phyloP scores from a whole-genome alignment of 2,797 vertebrate species.

The Microctenopoma steveboyesi region DNA sequence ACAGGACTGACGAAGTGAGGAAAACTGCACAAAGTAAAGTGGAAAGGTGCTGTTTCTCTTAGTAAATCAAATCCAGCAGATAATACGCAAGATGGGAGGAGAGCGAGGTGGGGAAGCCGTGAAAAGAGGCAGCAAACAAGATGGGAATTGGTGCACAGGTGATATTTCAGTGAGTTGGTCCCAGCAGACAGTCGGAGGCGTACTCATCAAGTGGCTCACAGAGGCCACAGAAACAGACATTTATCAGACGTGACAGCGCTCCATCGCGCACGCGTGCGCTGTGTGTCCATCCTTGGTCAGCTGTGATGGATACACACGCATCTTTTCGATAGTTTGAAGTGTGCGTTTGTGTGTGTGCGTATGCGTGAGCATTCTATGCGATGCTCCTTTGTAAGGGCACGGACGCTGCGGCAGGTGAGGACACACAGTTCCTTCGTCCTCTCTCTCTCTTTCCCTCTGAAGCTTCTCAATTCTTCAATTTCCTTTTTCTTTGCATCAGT shows the following conservation, averaged over 20 bases:
- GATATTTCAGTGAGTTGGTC: conserved; percentile 42
- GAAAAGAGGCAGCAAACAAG: conserved; percentile 19
- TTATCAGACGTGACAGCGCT: conserved; percentile 47
- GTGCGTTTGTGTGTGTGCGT: neutral
- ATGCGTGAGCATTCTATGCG: conserved; percentile 7
- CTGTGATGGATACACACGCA: neutral
- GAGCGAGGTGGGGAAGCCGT: neutral
- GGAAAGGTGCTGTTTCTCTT: conserved; percentile 5
- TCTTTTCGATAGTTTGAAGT: conserved; percentile 11
- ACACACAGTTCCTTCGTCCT: conserved; percentile 11
- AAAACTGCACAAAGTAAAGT: conserved; percentile 12
- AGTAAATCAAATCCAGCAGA: conserved; percentile 17
- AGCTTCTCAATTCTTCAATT: neutral
- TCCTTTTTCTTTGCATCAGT: conserved; percentile 5
- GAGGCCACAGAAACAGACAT: conserved; percentile 55
- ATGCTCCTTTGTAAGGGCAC: conserved; percentile 44
- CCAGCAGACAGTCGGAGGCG: conserved; percentile 22
- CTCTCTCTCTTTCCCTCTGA: neutral
- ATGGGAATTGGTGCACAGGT: neutral
- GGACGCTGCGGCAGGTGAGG: conserved; percentile 48
- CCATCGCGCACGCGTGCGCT: conserved; percentile 16
- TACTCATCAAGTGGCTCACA: conserved; percentile 57
- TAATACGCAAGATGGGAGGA: conserved; percentile 5
- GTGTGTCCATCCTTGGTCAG: conserved; percentile 14
- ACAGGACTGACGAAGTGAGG: neutral